Percentiles rank a stretch among this genome's conserved stretches.
phyloP scores from a whole-genome alignment of 2,113 vertebrate genomes.

The Pelodiscus sinensis region DNA sequence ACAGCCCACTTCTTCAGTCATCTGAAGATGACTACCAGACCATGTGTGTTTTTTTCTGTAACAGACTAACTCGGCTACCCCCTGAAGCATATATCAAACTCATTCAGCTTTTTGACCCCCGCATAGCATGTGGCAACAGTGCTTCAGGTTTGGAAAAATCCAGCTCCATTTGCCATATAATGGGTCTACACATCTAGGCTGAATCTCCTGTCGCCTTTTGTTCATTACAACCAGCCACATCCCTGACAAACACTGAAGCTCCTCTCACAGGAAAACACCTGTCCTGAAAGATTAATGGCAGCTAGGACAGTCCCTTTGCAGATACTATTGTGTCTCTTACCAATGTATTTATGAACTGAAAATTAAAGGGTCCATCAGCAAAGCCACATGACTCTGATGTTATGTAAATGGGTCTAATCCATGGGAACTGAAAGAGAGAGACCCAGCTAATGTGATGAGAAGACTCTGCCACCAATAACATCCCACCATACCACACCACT shows the following conservation, averaged over 20 bases:
- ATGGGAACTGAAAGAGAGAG: background rate
- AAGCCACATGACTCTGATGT: background rate
- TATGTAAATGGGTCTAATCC: background rate
- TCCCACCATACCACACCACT: background rate
- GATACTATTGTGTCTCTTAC: background rate
- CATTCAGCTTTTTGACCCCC: background rate
- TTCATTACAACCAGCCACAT: background rate
- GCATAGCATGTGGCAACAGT: fast-evolving
- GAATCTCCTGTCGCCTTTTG: background rate
- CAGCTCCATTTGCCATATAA: background rate
- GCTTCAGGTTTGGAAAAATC: background rate
- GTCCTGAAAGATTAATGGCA: background rate
- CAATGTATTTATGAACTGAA: background rate
- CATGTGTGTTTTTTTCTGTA: too few relatives aligned
- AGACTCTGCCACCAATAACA: background rate
- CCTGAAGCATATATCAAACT: background rate
- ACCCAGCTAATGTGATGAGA: background rate
- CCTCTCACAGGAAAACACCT: background rate
- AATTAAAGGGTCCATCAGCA: background rate
- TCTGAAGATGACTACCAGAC: too few relatives aligned
- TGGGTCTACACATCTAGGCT: background rate
- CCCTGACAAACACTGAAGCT: background rate
- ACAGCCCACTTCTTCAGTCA: too few relatives aligned
- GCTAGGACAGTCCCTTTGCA: background rate
- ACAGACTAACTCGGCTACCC: too few relatives aligned